Percentiles rank a stretch among this genome's conserved stretches.
Evolutionary conservation across 2,113 vertebrate species (phyloP).

Genomic region (Phocoena sinus): DNA sequence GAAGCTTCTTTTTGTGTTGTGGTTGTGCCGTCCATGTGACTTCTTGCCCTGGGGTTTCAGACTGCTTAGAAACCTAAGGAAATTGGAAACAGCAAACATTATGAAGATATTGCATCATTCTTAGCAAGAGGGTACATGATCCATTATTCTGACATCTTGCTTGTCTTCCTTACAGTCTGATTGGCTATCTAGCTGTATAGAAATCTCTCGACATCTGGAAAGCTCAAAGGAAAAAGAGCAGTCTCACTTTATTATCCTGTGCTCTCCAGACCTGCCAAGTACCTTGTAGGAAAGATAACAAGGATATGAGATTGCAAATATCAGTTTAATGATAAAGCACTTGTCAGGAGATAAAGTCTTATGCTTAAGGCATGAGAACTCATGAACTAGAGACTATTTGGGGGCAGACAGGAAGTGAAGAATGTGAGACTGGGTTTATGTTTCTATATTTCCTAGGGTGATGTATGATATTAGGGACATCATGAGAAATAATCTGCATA

Average conservation of each 20-base stretch:
- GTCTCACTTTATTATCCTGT: constrained; percentile 41
- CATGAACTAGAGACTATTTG: constrained; percentile 28
- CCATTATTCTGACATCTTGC: constrained; percentile 61
- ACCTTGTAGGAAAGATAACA: constrained; percentile 49
- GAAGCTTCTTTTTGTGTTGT: constrained; percentile 6
- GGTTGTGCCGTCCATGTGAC: neutral
- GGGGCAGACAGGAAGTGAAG: constrained; percentile 20
- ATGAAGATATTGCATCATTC: constrained; percentile 43
- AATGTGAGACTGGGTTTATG: neutral
- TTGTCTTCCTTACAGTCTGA: constrained; percentile 60
- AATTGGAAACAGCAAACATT: constrained; percentile 29
- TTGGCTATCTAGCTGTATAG: neutral
- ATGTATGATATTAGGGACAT: neutral
- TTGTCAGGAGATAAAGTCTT: constrained; percentile 71
- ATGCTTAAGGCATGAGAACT: constrained; percentile 47
- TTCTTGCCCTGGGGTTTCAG: constrained; percentile 21
- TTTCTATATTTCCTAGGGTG: neutral
- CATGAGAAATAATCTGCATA: neutral
- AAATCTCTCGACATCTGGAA: constrained; percentile 67
- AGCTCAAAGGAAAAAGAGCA: constrained; percentile 56
- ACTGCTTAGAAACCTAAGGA: constrained; percentile 54
- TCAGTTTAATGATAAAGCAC: constrained; percentile 59
- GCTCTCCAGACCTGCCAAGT: constrained; percentile 13
- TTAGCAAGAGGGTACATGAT: constrained; percentile 51
- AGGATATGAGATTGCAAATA: constrained; percentile 45